A percentile compares a stretch with the other conserved stretches of the same genome.
Conservation (phyloP, 2,888 invertebrate genomes). For the Epinotia demarniana region DNA sequence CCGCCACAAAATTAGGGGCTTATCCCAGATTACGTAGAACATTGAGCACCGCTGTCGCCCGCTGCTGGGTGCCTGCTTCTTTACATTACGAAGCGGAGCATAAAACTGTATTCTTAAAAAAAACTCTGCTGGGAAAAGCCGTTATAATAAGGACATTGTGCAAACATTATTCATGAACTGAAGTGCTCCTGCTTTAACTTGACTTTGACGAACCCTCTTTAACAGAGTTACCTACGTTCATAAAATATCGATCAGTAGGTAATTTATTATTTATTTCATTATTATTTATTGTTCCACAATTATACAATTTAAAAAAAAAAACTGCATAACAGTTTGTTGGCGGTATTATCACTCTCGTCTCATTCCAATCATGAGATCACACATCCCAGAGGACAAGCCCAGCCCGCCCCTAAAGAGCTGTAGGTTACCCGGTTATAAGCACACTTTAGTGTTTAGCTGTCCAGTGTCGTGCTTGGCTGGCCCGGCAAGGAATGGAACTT, state of each 20-base stretch:
- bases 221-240: slow-evolving; percentile 1
- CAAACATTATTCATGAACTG: slow-evolving; percentile 5
- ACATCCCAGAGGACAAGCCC: too few species aligned
- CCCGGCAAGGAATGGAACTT: too few species aligned
- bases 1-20: slow-evolving; percentile 66
- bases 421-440: too few species aligned
- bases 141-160: not conserved
- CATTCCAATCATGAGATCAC: too few species aligned
- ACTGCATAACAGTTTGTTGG: too few species aligned
- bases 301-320: too few species aligned
- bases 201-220: slow-evolving; percentile 1
- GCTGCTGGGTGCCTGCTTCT: slow-evolving; percentile 53
- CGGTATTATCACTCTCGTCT: too few species aligned
- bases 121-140: not conserved
- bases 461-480: too few species aligned
- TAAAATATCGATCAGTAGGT: not conserved
- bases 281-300: too few species aligned
- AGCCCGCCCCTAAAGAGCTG: too few species aligned
- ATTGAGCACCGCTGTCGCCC: slow-evolving; percentile 60
- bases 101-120: slow-evolving; percentile 29
- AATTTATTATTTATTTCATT: too few species aligned
- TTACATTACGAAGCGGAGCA: slow-evolving; percentile 50
- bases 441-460: too few species aligned
- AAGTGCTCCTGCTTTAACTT: slow-evolving; percentile 3
- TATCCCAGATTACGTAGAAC: slow-evolving; percentile 68